These are phyloP conservation scores for Acrocephalus arundinaceus DNA, from an alignment of 2,113 vertebrate species.

Conservation along the genomic window DNA sequence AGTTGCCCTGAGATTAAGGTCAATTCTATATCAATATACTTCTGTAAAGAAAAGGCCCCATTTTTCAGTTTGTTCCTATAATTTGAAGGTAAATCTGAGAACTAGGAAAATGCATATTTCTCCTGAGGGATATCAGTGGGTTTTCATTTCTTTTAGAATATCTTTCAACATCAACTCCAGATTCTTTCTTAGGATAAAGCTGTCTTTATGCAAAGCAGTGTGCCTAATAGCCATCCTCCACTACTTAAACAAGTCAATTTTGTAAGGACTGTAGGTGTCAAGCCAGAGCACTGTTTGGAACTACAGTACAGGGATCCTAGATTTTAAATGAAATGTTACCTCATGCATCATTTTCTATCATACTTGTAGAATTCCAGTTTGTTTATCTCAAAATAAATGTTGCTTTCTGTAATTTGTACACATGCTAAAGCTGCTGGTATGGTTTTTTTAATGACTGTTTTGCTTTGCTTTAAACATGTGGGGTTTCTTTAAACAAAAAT, in stretches of 20 bases:
- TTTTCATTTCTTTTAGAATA: neutral
- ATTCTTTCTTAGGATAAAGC: neutral
- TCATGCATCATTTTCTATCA: constrained; percentile 32
- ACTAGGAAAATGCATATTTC: neutral
- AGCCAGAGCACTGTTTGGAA: neutral
- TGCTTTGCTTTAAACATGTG: neutral
- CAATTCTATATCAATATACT: neutral
- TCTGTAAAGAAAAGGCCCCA: neutral
- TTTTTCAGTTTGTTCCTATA: neutral
- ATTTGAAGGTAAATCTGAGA: neutral
- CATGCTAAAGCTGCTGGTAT: neutral
- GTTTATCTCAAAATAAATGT: neutral
- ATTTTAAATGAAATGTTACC: constrained; percentile 34
- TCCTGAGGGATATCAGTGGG: neutral
- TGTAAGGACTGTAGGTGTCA: constrained; percentile 13
- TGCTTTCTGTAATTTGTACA: neutral
- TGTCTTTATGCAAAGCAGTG: constrained; percentile 18
- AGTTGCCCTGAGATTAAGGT: neutral
- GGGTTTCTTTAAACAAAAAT: constrained; percentile 34
- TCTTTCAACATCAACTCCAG: neutral
- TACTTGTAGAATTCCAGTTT: neutral
- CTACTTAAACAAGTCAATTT: constrained; percentile 37
- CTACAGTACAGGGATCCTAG: constrained; percentile 13
- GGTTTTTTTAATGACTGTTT: neutral
- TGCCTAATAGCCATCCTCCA: neutral